These are phyloP conservation scores for Ecliptopera silaceata DNA, from an alignment of 2,888 invertebrate species.

Conservation along the genomic window DNA sequence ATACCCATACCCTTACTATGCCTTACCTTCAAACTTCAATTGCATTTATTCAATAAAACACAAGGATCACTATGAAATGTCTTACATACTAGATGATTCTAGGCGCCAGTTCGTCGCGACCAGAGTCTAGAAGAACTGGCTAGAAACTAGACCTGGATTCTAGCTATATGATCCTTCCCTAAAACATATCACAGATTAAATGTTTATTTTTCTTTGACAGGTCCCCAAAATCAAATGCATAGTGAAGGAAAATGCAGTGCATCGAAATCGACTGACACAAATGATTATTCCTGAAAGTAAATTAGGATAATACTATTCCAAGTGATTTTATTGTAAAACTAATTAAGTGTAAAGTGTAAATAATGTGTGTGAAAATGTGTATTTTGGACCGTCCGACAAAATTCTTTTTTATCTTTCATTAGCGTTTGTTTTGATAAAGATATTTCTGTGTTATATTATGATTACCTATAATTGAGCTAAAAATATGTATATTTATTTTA, in stretches of 20 bases:
- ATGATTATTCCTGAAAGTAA: constrained; percentile 53
- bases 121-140: too few species aligned
- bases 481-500: too few species aligned
- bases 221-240: constrained; percentile 46
- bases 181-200: too few species aligned
- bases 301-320: constrained; percentile 43
- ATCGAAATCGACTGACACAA: constrained; percentile 56
- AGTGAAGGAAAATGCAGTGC: constrained; percentile 54
- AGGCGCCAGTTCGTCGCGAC: too few species aligned
- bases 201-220: constrained; percentile 41
- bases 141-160: too few species aligned
- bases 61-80: too few species aligned
- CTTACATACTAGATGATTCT: too few species aligned
- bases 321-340: constrained; percentile 4
- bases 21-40: too few species aligned
- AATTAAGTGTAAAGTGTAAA: constrained; percentile 35
- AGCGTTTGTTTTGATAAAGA: background rate
- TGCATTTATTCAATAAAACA: too few species aligned
- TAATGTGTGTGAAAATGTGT: constrained; percentile 22
- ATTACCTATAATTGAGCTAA: too few species aligned
- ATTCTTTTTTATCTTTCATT: background rate
- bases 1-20: too few species aligned
- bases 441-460: background rate
- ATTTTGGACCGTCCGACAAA: constrained; percentile 36
- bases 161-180: too few species aligned